These are phyloP conservation scores for Agapornis canus DNA, from an alignment of 2,797 vertebrate species.

Conservation along the genomic window DNA sequence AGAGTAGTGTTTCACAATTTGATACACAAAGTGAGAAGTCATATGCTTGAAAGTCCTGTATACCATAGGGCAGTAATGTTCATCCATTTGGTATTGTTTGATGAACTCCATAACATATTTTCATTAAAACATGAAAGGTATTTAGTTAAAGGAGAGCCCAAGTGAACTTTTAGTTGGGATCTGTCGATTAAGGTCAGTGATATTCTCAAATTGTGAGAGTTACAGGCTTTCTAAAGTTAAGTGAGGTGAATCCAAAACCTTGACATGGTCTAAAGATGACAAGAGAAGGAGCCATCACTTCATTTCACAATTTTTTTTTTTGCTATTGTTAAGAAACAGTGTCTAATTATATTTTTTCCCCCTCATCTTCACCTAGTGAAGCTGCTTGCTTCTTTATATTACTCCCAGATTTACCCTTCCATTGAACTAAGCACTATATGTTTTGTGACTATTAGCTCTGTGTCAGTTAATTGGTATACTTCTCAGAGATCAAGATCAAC, in stretches of 20 bases:
- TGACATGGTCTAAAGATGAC: not conserved
- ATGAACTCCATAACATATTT: not conserved
- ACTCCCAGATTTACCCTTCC: not conserved
- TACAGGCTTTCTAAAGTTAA: not conserved
- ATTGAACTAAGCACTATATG: not conserved
- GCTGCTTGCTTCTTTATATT: not conserved
- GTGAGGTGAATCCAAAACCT: not conserved
- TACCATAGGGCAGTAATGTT: not conserved
- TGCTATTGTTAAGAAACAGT: not conserved
- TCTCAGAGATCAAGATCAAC: not conserved
- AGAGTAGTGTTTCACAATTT: not conserved
- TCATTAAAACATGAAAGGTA: not conserved
- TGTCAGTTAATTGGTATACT: not conserved
- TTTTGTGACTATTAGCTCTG: not conserved
- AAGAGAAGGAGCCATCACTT: not conserved
- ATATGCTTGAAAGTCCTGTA: not conserved
- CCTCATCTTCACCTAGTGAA: not conserved
- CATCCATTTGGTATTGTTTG: not conserved
- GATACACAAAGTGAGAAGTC: not conserved
- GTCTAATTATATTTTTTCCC: not conserved
- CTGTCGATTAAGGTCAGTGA: not conserved
- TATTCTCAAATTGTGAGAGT: not conserved
- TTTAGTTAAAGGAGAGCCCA: not conserved
- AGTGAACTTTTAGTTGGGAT: not conserved
- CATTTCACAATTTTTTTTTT: not conserved